These are phyloP conservation scores for Ectemnius lituratus DNA, from an alignment of 2,888 invertebrate genomes.

Conservation along the genomic window DNA sequence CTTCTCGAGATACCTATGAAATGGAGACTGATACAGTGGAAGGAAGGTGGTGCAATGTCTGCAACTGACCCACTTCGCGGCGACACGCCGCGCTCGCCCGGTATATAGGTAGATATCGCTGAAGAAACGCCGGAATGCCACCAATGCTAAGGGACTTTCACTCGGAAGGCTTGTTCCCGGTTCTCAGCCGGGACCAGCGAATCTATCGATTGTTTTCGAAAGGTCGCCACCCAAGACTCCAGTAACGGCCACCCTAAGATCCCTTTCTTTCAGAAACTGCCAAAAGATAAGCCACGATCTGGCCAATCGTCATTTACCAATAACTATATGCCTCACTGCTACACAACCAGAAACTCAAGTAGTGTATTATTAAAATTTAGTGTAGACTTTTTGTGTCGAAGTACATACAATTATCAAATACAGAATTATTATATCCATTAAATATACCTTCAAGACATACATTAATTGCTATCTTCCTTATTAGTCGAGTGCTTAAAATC, in stretches of 20 bases:
- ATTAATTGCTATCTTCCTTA: too few relatives aligned
- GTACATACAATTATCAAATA: too few relatives aligned
- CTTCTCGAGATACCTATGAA: conserved; percentile 30
- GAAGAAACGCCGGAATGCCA: conserved; percentile 72
- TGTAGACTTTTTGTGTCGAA: too few relatives aligned
- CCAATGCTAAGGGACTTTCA: conserved; percentile 71
- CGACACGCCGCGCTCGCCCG: conserved; percentile 27
- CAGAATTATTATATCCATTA: too few relatives aligned
- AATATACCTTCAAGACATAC: too few relatives aligned
- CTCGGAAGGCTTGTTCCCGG: conserved; percentile 65
- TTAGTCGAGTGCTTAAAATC: too few relatives aligned
- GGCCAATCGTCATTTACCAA: conserved; percentile 36
- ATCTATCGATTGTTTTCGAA: conserved; percentile 71
- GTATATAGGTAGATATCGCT: conserved; percentile 57
- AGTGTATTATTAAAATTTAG: too few relatives aligned
- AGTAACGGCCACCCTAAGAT: conserved; percentile 64
- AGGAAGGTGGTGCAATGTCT: conserved; percentile 68
- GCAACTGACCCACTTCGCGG: conserved; percentile 68
- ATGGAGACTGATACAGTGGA: conserved; percentile 52
- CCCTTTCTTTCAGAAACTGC: conserved; percentile 57
- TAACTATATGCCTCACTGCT: background rate
- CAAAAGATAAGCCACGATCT: conserved; percentile 39
- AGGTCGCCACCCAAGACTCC: conserved; percentile 68
- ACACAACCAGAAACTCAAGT: too few relatives aligned
- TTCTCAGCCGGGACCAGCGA: conserved; percentile 58